Percentiles rank a stretch among this genome's conserved stretches.
Evolutionary conservation across 92 coral and sea anemone genomes (phyloP).

Genomic region (Virgularia gustaviana): DNA sequence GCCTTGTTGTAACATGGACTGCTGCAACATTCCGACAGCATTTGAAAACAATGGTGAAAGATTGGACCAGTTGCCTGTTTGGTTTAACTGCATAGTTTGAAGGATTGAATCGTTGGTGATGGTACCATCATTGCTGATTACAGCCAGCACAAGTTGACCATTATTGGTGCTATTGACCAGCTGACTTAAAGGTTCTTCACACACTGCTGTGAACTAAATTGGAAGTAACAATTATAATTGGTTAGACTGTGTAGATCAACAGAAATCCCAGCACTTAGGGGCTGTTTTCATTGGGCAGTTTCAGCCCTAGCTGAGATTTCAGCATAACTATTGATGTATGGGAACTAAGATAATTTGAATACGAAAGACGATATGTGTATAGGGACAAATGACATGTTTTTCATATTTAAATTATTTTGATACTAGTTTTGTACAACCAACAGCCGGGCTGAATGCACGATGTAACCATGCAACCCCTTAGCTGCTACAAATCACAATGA

Average conservation of each 20-base stretch:
- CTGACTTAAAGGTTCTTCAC: constrained; percentile 22
- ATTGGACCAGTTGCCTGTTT: constrained; percentile 5
- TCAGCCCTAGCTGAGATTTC: no score
- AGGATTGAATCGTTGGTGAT: constrained; percentile 10
- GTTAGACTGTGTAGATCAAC: background rate
- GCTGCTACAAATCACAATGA: no score
- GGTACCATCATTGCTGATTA: constrained; percentile 32
- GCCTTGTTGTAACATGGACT: background rate
- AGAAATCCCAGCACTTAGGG: background rate
- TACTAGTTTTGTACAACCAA: no score
- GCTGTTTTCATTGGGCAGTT: no score
- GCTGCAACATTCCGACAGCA: constrained; percentile 27
- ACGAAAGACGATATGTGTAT: no score
- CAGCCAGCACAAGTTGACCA: constrained; percentile 35
- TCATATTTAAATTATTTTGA: no score
- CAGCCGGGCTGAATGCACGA: no score
- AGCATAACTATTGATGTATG: no score
- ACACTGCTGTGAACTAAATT: constrained; percentile 32
- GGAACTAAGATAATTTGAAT: no score
- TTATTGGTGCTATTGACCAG: constrained; percentile 16
- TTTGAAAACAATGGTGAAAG: constrained; percentile 28
- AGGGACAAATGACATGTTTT: no score
- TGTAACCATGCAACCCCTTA: no score
- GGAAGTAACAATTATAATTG: no score
- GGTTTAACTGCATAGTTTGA: constrained; percentile 13